phyloP scores from a whole-genome alignment of 1,140 invertebrate species.

The Microvelia longipes region DNA sequence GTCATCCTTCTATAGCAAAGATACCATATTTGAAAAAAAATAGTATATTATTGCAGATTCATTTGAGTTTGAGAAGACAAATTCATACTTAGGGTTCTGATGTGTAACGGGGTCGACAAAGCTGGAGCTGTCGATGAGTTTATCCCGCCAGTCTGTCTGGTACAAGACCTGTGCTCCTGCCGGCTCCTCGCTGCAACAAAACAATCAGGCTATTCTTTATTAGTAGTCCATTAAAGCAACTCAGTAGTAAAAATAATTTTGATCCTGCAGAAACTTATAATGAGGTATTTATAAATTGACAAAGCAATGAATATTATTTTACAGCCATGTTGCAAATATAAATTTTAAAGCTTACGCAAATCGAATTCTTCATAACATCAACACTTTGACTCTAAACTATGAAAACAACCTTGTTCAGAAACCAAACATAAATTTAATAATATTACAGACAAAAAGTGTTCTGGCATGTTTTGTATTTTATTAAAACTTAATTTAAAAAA shows the following conservation, averaged over 20 bases:
- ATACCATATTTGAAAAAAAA: no score
- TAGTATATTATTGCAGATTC: no score
- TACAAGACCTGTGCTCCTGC: constrained; percentile 46
- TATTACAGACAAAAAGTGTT: no score
- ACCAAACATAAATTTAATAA: no score
- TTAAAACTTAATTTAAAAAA: no score
- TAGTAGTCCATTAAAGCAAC: background rate
- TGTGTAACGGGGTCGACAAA: constrained; percentile 59
- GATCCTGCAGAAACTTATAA: background rate
- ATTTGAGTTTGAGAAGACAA: no score
- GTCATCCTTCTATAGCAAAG: no score
- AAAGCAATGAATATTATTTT: background rate
- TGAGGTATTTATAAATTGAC: background rate
- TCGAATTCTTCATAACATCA: no score
- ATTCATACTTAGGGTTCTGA: constrained; percentile 51
- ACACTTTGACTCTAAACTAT: no score
- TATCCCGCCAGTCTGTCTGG: constrained; percentile 64
- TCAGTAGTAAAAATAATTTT: background rate
- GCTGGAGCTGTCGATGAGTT: constrained; percentile 54
- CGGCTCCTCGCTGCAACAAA: background rate
- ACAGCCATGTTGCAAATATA: background rate
- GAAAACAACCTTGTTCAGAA: no score
- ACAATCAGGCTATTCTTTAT: background rate
- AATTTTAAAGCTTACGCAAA: background rate
- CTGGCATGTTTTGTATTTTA: no score